phyloP scores from a whole-genome alignment of 2,888 invertebrate genomes.

The Lasioglossum figueresi region DNA sequence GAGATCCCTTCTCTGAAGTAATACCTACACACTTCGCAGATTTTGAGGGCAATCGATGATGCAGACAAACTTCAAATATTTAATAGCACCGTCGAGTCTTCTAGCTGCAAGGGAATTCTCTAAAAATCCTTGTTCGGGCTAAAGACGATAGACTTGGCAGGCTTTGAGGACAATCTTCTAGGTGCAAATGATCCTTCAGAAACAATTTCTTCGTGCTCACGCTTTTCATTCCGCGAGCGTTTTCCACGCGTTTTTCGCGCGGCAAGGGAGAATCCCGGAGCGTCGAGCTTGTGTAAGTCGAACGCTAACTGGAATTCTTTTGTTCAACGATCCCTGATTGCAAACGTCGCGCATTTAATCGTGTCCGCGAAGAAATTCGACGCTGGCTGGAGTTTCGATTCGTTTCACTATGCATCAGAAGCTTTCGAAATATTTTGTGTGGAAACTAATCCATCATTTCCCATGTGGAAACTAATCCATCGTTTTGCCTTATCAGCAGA shows the following conservation, averaged over 20 bases:
- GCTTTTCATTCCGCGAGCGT: background rate
- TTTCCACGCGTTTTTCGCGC: background rate
- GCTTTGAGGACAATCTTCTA: no score
- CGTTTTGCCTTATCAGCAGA: background rate
- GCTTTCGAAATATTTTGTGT: background rate
- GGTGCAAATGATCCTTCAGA: no score
- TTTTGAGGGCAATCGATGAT: background rate
- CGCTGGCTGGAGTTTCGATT: background rate
- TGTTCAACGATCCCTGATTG: background rate
- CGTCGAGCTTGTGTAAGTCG: background rate
- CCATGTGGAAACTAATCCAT: background rate
- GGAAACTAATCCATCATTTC: background rate
- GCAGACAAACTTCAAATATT: no score
- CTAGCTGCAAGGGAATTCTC: no score
- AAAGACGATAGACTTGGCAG: no score
- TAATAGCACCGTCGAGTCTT: no score
- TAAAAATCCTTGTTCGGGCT: no score
- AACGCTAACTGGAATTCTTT: conserved; percentile 1
- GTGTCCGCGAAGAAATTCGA: background rate
- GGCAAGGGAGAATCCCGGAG: background rate
- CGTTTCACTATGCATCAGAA: background rate
- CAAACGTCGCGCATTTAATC: background rate
- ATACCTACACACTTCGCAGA: background rate
- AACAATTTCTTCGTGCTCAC: background rate
- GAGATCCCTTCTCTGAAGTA: background rate